Base-by-base conservation (phyloP, 2,113 vertebrate genomes). In the Aegithalos caudatus region DNA sequence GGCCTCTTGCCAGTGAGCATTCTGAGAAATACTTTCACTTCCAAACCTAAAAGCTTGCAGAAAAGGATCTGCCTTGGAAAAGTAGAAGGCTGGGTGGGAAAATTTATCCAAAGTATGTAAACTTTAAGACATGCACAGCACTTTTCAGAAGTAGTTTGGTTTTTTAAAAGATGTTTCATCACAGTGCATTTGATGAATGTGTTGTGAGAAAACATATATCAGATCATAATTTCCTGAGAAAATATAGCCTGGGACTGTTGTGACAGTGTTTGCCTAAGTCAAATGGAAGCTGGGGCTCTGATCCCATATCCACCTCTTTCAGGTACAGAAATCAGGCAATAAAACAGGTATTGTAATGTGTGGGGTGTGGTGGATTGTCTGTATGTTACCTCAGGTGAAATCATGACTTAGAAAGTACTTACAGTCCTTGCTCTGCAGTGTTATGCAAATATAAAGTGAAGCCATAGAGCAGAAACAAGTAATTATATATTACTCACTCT, bases 401-500 rank as follows among this genome's bases (percentile, higher is more conserved):
- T 70, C 11, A 94, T 54, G 44, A 35, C 22, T 90, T 66, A 77
- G 92, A 93, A 90, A 95, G 83, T 88, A 92, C 82, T 83, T 60
- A n/a, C 31, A 51, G 60, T 78, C 83, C 56, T 81, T 54, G 80
- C 62, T 56, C 4, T 33, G 42, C n/a, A 70, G 35, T 48, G 33
- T 81, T 94, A 62, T 11, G 77, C 80, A 97, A 96, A 86, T 84
- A 10, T 37, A 10, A 88, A 83, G 40, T 81, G 82, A 51, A 92
- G 19, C 67, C 47, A 48, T 18, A 50, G 40, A 67, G 65, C 11
- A 86, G 60, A 92, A 93, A 47, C 18, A 6, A 71, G 33, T 81
- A 78, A 95, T 95, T 96, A 94, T 25, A 4, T 67, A 38, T 94
- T 93, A 92, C 73, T 96, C 88, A 95, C 24, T 81, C 62, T 40